A percentile compares a stretch with the other conserved stretches of the same genome.
Conservation (phyloP, 2,113 vertebrate species). For the Lycaon pictus region DNA sequence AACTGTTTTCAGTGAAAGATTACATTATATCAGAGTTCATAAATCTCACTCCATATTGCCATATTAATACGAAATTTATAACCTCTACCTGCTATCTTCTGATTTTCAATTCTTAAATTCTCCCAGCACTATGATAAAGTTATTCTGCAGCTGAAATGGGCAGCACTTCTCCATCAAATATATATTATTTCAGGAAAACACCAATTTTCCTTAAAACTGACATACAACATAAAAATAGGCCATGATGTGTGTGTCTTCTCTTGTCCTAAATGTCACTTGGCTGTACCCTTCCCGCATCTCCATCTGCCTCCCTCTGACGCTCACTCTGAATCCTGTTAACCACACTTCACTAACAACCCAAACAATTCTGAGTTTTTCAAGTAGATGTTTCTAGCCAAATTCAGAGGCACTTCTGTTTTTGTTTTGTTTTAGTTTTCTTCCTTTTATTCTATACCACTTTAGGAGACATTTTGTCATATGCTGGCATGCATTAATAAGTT, state of each 20-base stretch:
- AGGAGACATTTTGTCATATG: neutral
- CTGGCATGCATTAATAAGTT: neutral
- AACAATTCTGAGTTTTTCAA: neutral
- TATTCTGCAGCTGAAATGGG: neutral
- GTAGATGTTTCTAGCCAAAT: neutral
- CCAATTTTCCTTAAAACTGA: neutral
- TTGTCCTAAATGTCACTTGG: accelerated
- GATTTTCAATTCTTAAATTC: conserved; percentile 46
- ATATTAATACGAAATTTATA: conserved; percentile 38
- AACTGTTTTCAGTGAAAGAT: conserved; percentile 65
- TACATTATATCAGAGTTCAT: neutral
- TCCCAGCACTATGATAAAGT: conserved; percentile 17
- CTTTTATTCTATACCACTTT: neutral
- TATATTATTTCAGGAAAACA: neutral
- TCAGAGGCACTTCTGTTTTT: neutral
- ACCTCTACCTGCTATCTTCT: conserved; percentile 7
- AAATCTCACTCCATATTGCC: neutral
- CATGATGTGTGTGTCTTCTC: accelerated
- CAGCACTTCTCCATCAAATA: conserved; percentile 13
- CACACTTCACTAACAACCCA: neutral
- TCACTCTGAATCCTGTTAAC: neutral
- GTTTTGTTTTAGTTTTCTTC: neutral
- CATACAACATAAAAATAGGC: neutral
- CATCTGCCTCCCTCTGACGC: accelerated
- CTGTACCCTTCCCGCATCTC: accelerated